A percentile compares a stretch with the other conserved stretches of the same genome.
Evolutionary conservation across 2,888 invertebrate species (phyloP).

Genomic region (Cantharis rufa): DNA sequence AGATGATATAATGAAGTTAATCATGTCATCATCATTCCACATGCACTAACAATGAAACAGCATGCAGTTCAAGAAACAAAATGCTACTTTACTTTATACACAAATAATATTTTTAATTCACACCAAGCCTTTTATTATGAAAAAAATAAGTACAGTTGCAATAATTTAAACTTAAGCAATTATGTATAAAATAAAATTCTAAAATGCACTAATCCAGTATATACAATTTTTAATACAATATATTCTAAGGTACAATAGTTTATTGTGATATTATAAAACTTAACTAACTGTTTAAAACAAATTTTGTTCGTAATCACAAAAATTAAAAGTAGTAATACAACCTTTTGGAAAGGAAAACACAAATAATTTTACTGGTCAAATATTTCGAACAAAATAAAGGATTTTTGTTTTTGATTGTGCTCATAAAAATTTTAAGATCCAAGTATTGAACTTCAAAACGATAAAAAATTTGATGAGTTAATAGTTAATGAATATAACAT

Average conservation of each 20-base stretch:
- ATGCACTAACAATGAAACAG: background rate
- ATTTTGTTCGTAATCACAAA: background rate
- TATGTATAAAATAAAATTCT: constrained; percentile 27
- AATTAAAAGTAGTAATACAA: background rate
- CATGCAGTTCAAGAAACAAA: background rate
- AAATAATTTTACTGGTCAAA: background rate
- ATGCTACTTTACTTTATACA: background rate
- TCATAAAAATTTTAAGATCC: background rate
- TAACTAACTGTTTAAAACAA: background rate
- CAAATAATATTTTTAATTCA: constrained; percentile 20
- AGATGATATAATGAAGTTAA: background rate
- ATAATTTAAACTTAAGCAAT: constrained; percentile 29
- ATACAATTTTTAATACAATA: constrained; percentile 19
- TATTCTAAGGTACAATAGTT: constrained; percentile 24
- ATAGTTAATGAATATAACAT: background rate
- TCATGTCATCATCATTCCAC: background rate
- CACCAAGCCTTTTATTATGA: constrained; percentile 46
- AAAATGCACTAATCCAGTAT: constrained; percentile 19
- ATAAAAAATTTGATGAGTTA: background rate
- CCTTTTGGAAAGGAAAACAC: background rate
- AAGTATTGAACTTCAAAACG: background rate
- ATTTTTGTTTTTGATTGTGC: background rate
- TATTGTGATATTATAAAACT: background rate
- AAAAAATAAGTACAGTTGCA: constrained; percentile 35
- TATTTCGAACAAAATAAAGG: background rate